Percentiles rank a stretch among this genome's conserved stretches.
phyloP scores from a whole-genome alignment of 2,888 invertebrate species.

The Acrobasis suavella region DNA sequence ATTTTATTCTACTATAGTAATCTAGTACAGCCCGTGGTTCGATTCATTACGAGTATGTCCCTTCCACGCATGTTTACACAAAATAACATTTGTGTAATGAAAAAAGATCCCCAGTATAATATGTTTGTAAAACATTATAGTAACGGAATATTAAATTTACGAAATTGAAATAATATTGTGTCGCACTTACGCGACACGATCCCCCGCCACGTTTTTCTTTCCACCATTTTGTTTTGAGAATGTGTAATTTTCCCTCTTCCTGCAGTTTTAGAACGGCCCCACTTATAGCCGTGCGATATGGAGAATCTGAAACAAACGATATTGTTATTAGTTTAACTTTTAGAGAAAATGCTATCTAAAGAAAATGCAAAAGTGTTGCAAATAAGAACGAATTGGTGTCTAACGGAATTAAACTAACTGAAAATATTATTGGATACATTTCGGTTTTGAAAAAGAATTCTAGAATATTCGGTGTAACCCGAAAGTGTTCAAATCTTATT shows the following conservation, averaged over 20 bases:
- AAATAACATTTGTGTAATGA: no score
- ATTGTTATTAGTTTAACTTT: slow-evolving; percentile 13
- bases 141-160: neutral
- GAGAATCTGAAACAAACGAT: slow-evolving; percentile 86
- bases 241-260: slow-evolving; percentile 96
- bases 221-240: slow-evolving; percentile 99
- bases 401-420: neutral
- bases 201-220: slow-evolving; percentile 95
- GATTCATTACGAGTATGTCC: no score
- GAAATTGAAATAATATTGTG: slow-evolving; percentile 3
- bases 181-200: slow-evolving; percentile 87
- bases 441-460: no score
- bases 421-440: no score
- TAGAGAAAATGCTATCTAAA: neutral
- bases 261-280: slow-evolving; percentile 97
- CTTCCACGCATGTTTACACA: no score
- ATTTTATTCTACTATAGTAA: no score
- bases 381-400: neutral
- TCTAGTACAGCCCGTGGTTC: no score
- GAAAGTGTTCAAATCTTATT: no score
- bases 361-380: neutral
- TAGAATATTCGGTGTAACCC: no score
- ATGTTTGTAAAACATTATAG: no score
- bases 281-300: slow-evolving; percentile 96
- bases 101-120: no score